Base-by-base conservation (phyloP, 2,888 invertebrate species). In the Cosmorhoe ocellata region DNA sequence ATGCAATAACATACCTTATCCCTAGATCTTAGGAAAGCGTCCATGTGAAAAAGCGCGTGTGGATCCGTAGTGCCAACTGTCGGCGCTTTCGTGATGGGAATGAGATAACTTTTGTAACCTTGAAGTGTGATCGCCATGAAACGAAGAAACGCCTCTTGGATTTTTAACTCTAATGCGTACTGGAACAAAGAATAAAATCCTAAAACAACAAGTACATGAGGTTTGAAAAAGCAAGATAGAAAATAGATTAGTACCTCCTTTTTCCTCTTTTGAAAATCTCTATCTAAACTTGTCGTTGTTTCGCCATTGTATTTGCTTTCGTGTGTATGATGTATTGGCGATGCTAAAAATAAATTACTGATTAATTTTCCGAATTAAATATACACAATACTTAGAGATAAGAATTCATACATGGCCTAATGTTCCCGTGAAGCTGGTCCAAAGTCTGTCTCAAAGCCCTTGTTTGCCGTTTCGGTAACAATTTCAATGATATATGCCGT, bases 141-240 rank as follows among this genome's bases (percentile, higher is more conserved):
- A 45, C 97, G 93, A 22, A 99, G 91, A 81, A 99, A 99, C 3
- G 98, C 97, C 81, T 99, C 99, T 87, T 99, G 99, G 58, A 99
- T 99, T 81, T 97, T 95, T 64, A 97, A 90, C 78, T 99, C 99
- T 71, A 98, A 89, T 11, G 94, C 93, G 91, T 96, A 94, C 93
- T 97, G 74, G 4, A 88, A 81, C 64, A 33, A 40, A 52, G 51
- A 11, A 31, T 27, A 38, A 43, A 43, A 22, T 11, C 2, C 1
- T 36, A 22, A 36, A 22, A 11, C 11, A 36, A 36, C 10, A 36
- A 8, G 24, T 8, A 22, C 8, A 11, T 8, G 11, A 3, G 11
- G 43, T 10, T 26, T 24, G 32, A 26, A 22, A 27, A 30, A 32
- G 14, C 3, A 12, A 33, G 11, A 6, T 36, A 28, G 13, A 31